These are phyloP conservation scores for Actinostola sp. DNA, from an alignment of 92 coral and sea anemone genomes.

Conservation along the genomic window DNA sequence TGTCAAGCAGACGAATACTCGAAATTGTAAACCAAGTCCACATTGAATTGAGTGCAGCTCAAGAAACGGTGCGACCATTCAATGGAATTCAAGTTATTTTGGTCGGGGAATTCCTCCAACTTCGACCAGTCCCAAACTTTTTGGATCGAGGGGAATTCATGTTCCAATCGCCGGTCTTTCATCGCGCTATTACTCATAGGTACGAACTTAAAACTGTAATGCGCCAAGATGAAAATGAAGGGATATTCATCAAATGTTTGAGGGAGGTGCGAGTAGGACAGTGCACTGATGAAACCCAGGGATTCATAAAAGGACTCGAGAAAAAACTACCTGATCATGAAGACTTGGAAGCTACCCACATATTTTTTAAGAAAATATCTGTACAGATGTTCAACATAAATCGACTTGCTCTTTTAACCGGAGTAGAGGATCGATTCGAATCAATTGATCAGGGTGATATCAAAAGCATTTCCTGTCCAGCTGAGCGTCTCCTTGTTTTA, in stretches of 20 bases:
- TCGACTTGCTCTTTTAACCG: too few relatives aligned
- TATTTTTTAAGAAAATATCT: too few relatives aligned
- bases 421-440: too few relatives aligned
- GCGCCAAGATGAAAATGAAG: constrained; percentile 30
- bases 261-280: not conserved
- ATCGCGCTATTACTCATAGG: constrained; percentile 44
- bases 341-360: too few relatives aligned
- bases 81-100: constrained; percentile 29
- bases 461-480: too few relatives aligned
- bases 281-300: not conserved
- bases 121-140: constrained; percentile 40
- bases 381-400: too few relatives aligned
- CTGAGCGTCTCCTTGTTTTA: too few relatives aligned
- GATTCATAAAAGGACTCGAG: not conserved
- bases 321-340: too few relatives aligned
- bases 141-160: constrained; percentile 33
- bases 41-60: not conserved
- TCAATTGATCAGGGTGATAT: too few relatives aligned
- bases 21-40: constrained; percentile 41
- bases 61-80: constrained; percentile 7
- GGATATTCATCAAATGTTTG: not conserved
- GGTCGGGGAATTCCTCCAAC: constrained; percentile 53
- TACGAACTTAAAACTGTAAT: constrained; percentile 27
- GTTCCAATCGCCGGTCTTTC: constrained; percentile 29
- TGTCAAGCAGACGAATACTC: constrained; percentile 47